phyloP scores from a whole-genome alignment of 2,888 invertebrate species.

The Nemotelus pantherinus region DNA sequence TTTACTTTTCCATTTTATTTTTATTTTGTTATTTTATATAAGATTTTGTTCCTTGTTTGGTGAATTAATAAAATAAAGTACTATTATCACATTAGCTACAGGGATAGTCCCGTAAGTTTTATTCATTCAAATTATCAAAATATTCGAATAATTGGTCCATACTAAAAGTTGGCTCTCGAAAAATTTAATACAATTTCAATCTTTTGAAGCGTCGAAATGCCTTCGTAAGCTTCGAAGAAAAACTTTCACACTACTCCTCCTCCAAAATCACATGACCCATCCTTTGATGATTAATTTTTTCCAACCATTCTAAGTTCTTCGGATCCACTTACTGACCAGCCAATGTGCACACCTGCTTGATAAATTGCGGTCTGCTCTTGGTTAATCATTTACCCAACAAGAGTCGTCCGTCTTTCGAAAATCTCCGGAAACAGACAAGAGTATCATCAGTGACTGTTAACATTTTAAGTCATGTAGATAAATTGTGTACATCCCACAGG shows the following conservation, averaged over 20 bases:
- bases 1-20: too few species aligned
- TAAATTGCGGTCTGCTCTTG: slow-evolving; percentile 24
- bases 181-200: too few species aligned
- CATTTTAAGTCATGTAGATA: slow-evolving; percentile 35
- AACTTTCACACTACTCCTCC: background rate
- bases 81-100: too few species aligned
- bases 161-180: too few species aligned
- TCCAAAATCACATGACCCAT: background rate
- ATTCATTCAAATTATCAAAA: too few species aligned
- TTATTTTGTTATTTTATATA: too few species aligned
- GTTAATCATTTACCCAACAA: slow-evolving; percentile 28
- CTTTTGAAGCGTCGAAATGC: too few species aligned
- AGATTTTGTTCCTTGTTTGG: too few species aligned
- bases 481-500: slow-evolving; percentile 33
- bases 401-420: slow-evolving; percentile 22
- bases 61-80: too few species aligned
- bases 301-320: background rate
- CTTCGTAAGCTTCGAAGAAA: too few species aligned
- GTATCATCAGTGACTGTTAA: slow-evolving; percentile 39
- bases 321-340: slow-evolving; percentile 16
- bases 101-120: too few species aligned
- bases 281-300: background rate
- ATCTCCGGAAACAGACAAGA: slow-evolving; percentile 37
- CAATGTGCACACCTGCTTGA: slow-evolving; percentile 33
- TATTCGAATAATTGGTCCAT: too few species aligned